Base-by-base conservation (phyloP, 2,888 invertebrate species). In the Bimastos eiseni region DNA sequence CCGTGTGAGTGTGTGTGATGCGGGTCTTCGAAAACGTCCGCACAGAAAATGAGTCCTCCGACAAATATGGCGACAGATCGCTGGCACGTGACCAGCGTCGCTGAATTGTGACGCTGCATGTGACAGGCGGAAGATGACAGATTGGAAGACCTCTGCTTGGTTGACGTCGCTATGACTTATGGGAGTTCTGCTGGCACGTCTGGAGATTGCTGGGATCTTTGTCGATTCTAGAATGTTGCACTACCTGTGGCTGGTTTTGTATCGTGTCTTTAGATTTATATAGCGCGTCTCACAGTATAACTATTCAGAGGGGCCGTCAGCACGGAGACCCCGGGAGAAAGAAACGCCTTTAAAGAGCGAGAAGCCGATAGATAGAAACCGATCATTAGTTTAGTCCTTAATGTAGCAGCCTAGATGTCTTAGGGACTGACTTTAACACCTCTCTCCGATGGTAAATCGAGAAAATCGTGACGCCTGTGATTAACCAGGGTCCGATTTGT, bases 31-130 rank as follows among this genome's bases (percentile, higher is more conserved):
- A 70, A 70, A 70, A 70, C 13, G 70, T 8, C 70, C 70, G n/a
- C n/a, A 17, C 55, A 4, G 30, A 55, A 30, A 30, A n/a, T 8
- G 70, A 70, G 70, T 49, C 49, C 55, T 3, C 70, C 70, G 70
- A 70, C 70, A 86, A 86, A 86, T 86, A 37, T 37, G 86, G 37
- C 86, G 86, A 37, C 86, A 86, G 86, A 37, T 86, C 86, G 86
- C 8, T 15, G 86, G 24, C 37, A 86, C 86, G 86, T 86, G 86
- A 86, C 86, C 36, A 33, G 0, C 36, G 37, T 3, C 86, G 86
- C 21, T 34, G 86, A 37, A 21, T 21, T 37, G 86, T 86, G 86
- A 34, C 34, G 70, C 70, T 70, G 70, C 70, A 70, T 70, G n/a
- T n/a, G 70, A 70, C 70, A n/a, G n/a, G 30, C 70, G 70, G 70